A percentile compares a stretch with the other conserved stretches of the same genome.
These are phyloP conservation scores for Heliconius ismenius DNA, from an alignment of 2,888 invertebrate genomes.

Conservation along the genomic window DNA sequence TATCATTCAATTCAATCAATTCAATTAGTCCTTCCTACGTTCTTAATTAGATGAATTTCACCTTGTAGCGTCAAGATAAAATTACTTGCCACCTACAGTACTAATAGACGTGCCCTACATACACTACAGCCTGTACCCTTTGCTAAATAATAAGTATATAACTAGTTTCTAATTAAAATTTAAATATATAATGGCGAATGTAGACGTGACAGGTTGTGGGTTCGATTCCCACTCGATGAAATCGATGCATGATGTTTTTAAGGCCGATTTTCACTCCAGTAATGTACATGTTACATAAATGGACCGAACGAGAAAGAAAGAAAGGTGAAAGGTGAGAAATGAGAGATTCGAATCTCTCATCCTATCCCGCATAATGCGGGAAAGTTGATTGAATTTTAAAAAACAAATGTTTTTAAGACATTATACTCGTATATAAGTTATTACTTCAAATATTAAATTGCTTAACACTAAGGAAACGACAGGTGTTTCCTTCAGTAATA, in stretches of 20 bases:
- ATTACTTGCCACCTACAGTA: conserved; percentile 18
- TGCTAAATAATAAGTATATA: not conserved
- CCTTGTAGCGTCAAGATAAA: conserved; percentile 19
- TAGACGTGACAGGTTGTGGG: too few species aligned
- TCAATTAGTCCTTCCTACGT: conserved; percentile 20
- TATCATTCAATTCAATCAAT: conserved; percentile 14
- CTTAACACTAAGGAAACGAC: not conserved
- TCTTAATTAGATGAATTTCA: conserved; percentile 23
- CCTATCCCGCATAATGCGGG: not conserved
- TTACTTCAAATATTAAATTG: not conserved
- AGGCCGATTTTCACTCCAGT: too few species aligned
- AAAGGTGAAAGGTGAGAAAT: not conserved
- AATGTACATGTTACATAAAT: too few species aligned
- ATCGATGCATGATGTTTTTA: too few species aligned
- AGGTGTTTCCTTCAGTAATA: conserved; percentile 4
- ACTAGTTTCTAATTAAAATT: not conserved
- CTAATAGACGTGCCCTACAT: conserved; percentile 24
- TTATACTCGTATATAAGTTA: not conserved
- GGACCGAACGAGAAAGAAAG: too few species aligned
- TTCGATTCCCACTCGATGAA: not conserved
- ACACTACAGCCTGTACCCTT: not conserved
- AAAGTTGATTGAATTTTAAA: not conserved
- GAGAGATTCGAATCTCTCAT: not conserved
- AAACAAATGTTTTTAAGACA: not conserved
- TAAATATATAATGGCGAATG: not conserved